Evolutionary conservation across 2,888 invertebrate species (phyloP).

Genomic region (Tetragonisca angustula): DNA sequence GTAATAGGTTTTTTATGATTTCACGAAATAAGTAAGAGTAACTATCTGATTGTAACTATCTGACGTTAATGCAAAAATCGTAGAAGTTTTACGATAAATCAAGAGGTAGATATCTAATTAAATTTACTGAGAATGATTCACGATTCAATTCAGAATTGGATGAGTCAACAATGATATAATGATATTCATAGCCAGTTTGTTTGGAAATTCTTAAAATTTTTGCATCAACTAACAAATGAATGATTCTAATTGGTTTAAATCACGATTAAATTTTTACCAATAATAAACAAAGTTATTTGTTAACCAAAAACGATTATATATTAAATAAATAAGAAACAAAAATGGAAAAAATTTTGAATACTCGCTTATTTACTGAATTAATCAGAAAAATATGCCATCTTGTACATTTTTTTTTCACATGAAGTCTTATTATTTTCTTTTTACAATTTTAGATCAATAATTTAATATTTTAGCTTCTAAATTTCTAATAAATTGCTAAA

Average conservation of each 20-base stretch:
- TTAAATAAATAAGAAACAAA: slow-evolving; percentile 4
- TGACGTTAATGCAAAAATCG: slow-evolving; percentile 33
- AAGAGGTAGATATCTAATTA: not conserved
- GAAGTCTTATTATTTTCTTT: too few species aligned
- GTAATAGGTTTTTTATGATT: slow-evolving; percentile 16
- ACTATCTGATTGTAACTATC: slow-evolving; percentile 1
- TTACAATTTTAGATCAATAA: not conserved
- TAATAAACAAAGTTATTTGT: slow-evolving; percentile 16
- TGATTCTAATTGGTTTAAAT: slow-evolving; percentile 5
- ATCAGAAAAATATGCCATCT: not conserved
- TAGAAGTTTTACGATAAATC: slow-evolving; percentile 12
- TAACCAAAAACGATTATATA: not conserved
- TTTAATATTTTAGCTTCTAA: too few species aligned
- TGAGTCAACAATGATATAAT: not conserved
- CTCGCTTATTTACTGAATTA: not conserved
- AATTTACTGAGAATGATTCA: not conserved
- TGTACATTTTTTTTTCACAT: not conserved
- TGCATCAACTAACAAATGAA: not conserved
- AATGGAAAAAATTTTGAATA: not conserved
- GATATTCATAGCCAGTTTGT: not conserved
- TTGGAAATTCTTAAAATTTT: slow-evolving; percentile 1
- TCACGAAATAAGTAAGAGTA: slow-evolving; percentile 1
- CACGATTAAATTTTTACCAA: slow-evolving; percentile 5
- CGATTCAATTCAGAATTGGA: not conserved
- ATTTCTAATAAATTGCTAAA: too few species aligned